Evolutionary conservation across 2,797 vertebrate species (phyloP).

Genomic region (Loriculus beryllinus): DNA sequence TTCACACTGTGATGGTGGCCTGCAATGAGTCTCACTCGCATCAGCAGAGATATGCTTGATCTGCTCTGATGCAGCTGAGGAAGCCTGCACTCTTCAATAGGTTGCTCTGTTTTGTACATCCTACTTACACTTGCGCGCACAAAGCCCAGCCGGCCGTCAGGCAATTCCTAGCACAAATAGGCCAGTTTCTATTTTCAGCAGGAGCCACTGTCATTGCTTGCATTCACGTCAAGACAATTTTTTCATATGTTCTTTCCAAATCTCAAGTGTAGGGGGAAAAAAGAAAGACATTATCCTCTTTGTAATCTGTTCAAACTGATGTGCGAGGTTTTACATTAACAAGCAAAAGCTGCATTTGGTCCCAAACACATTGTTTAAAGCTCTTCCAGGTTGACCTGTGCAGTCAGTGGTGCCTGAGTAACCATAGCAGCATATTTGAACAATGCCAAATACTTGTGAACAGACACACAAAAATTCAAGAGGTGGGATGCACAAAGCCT

Average conservation of each 20-base stretch:
- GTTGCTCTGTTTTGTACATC: neutral
- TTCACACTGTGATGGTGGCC: neutral
- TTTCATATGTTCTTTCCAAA: neutral
- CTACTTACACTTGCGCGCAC: neutral
- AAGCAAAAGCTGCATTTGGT: neutral
- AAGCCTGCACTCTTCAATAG: neutral
- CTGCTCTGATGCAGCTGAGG: neutral
- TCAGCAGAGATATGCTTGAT: neutral
- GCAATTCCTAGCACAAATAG: neutral
- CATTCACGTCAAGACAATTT: neutral
- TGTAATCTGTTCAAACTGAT: neutral
- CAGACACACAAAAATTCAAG: constrained; percentile 1
- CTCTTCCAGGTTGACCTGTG: constrained; percentile 27
- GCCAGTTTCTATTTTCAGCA: neutral
- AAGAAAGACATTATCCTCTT: neutral
- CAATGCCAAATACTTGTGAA: constrained; percentile 31
- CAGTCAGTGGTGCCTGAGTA: constrained; percentile 25
- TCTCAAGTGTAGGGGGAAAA: accelerated
- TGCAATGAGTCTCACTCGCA: neutral
- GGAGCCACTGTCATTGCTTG: neutral
- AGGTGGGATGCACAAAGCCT: neutral
- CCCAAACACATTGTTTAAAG: constrained; percentile 14
- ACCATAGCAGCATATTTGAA: constrained; percentile 65
- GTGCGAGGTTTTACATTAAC: neutral
- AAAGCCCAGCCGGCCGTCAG: neutral